These are phyloP conservation scores for Strongylocentrotus purpuratus DNA, from an alignment of 35 echinoderm and acorn worm species.

Conservation along the genomic window DNA sequence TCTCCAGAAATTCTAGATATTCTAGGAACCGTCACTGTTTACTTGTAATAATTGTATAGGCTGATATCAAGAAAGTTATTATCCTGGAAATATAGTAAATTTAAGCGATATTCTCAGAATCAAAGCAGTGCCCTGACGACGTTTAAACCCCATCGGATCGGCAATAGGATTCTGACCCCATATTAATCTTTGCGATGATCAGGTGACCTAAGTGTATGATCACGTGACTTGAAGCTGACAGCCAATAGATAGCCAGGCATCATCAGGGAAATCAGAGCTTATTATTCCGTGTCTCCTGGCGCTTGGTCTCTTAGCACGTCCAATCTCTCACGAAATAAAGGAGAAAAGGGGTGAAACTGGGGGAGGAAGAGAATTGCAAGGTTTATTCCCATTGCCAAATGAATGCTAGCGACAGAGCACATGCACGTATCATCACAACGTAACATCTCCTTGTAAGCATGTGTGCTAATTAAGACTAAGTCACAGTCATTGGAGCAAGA, in stretches of 20 bases:
- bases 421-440: too few species aligned
- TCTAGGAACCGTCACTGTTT: background rate
- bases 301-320: background rate
- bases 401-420: background rate
- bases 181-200: background rate
- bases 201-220: background rate
- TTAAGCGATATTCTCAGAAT: background rate
- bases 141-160: background rate
- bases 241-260: background rate
- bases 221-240: background rate
- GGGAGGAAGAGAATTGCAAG: background rate
- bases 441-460: background rate
- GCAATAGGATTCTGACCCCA: background rate
- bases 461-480: background rate
- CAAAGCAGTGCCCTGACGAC: background rate
- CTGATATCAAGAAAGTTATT: background rate
- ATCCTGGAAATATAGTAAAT: background rate
- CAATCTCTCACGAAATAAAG: background rate
- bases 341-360: background rate
- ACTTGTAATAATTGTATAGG: background rate
- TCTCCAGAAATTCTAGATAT: too few species aligned
- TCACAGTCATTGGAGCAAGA: background rate
- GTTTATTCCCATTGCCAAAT: background rate
- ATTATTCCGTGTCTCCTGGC: background rate
- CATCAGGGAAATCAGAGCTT: slow-evolving; percentile 2